A percentile compares a stretch with the other conserved stretches of the same genome.
These are phyloP conservation scores for Pangasianodon hypophthalmus DNA, from an alignment of 2,113 vertebrate genomes.

Conservation along the genomic window DNA sequence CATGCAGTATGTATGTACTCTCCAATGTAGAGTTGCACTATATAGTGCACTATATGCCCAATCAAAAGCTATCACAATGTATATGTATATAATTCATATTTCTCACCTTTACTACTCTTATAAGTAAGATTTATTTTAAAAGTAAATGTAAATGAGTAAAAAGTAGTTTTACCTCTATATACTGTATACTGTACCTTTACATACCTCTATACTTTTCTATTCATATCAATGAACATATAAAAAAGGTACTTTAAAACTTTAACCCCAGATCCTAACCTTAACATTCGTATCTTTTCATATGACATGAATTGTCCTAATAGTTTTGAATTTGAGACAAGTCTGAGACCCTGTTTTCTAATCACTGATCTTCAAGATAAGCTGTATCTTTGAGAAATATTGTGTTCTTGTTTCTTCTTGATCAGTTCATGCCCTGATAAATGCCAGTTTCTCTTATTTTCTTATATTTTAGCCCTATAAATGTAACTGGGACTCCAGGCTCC, in stretches of 20 bases:
- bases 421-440: background rate
- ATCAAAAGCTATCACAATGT: too few relatives aligned
- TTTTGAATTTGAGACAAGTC: background rate
- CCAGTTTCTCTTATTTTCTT: background rate
- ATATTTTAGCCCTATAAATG: conserved; percentile 27
- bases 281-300: background rate
- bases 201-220: background rate
- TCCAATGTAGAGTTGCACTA: too few relatives aligned
- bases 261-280: background rate
- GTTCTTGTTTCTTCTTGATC: background rate
- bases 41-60: too few relatives aligned
- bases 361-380: background rate
- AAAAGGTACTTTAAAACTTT: background rate
- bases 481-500: conserved; percentile 38
- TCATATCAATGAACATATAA: background rate
- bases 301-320: background rate
- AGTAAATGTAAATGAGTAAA: background rate
- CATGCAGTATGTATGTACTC: too few relatives aligned
- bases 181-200: background rate
- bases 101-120: too few relatives aligned
- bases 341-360: background rate
- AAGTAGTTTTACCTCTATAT: background rate
- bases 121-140: too few relatives aligned
- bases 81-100: too few relatives aligned
- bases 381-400: background rate